These are phyloP conservation scores for Ectobius pallidus DNA, from an alignment of 2,888 invertebrate genomes.

Conservation along the genomic window DNA sequence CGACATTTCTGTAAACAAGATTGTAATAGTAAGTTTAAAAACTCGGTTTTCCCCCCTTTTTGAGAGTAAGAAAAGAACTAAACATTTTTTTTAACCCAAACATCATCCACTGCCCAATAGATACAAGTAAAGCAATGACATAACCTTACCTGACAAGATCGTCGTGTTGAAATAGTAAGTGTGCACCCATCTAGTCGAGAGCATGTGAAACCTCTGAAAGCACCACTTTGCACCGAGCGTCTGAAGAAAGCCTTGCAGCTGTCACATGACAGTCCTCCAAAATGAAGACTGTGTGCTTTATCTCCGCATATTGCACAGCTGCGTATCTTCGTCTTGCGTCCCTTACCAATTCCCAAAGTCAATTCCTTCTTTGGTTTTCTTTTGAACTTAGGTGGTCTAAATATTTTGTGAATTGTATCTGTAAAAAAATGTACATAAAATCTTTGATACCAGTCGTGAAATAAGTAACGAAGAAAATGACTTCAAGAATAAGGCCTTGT, in stretches of 20 bases:
- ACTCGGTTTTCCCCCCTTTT: no score
- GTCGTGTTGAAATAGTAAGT: constrained; percentile 50
- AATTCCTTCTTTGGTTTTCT: neutral
- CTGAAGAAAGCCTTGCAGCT: constrained; percentile 55
- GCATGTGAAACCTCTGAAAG: constrained; percentile 51
- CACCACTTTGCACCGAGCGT: constrained; percentile 53
- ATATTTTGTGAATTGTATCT: neutral
- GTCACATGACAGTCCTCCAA: constrained; percentile 54
- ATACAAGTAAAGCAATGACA: no score
- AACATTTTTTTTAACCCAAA: no score
- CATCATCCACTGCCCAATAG: no score
- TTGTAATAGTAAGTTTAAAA: no score
- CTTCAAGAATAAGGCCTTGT: no score
- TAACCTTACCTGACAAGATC: constrained; percentile 52
- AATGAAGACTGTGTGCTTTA: constrained; percentile 53
- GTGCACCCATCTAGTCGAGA: constrained; percentile 47
- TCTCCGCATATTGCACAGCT: constrained; percentile 53
- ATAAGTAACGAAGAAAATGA: no score
- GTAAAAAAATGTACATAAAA: neutral
- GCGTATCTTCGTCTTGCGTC: neutral
- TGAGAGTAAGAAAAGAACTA: no score
- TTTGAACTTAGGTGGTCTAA: neutral
- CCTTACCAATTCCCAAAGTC: neutral
- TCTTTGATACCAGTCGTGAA: no score
- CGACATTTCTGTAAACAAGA: constrained; percentile 48